A percentile compares a stretch with the other conserved stretches of the same genome.
phyloP scores from a whole-genome alignment of 2,113 vertebrate species.

The Anoplopoma fimbria region DNA sequence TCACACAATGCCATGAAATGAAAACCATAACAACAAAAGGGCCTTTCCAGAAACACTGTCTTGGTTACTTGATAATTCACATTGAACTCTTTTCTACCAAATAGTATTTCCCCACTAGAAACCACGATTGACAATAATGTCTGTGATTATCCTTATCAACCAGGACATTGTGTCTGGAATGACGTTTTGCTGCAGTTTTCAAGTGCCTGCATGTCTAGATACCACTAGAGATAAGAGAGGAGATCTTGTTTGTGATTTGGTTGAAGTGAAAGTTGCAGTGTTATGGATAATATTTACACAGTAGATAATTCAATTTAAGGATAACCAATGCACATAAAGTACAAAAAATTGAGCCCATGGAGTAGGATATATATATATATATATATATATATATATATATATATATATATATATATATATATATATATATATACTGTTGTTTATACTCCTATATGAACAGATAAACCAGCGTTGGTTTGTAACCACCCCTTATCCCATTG shows the following conservation, averaged over 20 bases:
- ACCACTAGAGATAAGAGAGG: too few relatives aligned
- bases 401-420: not conserved
- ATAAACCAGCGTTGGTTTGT: not conserved
- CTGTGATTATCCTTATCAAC: not conserved
- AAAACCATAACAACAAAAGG: not conserved
- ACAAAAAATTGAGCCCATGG: not conserved
- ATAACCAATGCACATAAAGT: not conserved
- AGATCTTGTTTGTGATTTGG: not conserved
- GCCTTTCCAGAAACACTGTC: not conserved
- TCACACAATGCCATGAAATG: not conserved
- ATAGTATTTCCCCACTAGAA: not conserved
- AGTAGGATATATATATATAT: not conserved
- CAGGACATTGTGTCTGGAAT: not conserved
- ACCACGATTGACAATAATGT: not conserved
- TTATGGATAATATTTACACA: not conserved
- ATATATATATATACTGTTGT: not conserved
- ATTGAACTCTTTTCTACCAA: not conserved
- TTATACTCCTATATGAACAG: not conserved
- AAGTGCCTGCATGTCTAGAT: not conserved
- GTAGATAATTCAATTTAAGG: not conserved
- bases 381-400: not conserved
- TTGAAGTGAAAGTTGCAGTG: not conserved
- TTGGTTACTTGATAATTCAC: not conserved
- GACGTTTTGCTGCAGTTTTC: not conserved
- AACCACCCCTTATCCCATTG: not conserved